A percentile compares a stretch with the other conserved stretches of the same genome.
Evolutionary conservation across 2,888 invertebrate species (phyloP).

Genomic region (Pheosia tremula): DNA sequence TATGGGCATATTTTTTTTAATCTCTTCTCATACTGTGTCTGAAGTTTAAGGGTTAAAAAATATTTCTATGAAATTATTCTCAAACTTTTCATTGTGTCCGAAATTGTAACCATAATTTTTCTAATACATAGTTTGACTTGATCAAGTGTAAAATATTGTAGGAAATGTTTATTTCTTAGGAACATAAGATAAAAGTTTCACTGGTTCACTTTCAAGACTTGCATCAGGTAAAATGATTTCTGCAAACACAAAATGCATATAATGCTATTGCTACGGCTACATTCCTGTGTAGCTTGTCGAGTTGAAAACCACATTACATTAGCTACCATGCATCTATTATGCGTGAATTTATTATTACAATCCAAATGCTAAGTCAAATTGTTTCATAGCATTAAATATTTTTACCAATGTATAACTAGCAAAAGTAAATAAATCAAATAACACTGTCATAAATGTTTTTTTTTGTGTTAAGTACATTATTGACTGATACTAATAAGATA

Average conservation of each 20-base stretch:
- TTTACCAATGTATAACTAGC: constrained; percentile 84
- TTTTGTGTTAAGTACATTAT: constrained; percentile 10
- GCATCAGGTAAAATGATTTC: constrained; percentile 56
- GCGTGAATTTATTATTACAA: constrained; percentile 71
- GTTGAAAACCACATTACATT: constrained; percentile 45
- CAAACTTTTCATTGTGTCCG: constrained; percentile 49
- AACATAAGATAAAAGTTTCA: constrained; percentile 79
- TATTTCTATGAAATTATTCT: constrained; percentile 52
- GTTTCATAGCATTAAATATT: constrained; percentile 82
- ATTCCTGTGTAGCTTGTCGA: constrained; percentile 48
- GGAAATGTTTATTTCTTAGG: constrained; percentile 78
- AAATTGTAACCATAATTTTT: constrained; percentile 56
- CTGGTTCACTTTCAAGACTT: constrained; percentile 71
- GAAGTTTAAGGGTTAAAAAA: constrained; percentile 50
- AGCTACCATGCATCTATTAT: constrained; percentile 61
- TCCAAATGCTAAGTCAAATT: constrained; percentile 82
- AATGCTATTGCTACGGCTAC: constrained; percentile 47
- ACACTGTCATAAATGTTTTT: constrained; percentile 60
- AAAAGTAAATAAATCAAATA: constrained; percentile 83
- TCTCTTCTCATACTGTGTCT: constrained; percentile 49
- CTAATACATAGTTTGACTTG: constrained; percentile 56
- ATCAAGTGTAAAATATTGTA: constrained; percentile 80
- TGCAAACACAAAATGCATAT: constrained; percentile 53
- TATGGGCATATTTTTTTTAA: constrained; percentile 54
- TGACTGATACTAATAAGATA: too few species aligned